Evolutionary conservation across 2,888 invertebrate species (phyloP).

Genomic region (Patella ulyssiponensis): DNA sequence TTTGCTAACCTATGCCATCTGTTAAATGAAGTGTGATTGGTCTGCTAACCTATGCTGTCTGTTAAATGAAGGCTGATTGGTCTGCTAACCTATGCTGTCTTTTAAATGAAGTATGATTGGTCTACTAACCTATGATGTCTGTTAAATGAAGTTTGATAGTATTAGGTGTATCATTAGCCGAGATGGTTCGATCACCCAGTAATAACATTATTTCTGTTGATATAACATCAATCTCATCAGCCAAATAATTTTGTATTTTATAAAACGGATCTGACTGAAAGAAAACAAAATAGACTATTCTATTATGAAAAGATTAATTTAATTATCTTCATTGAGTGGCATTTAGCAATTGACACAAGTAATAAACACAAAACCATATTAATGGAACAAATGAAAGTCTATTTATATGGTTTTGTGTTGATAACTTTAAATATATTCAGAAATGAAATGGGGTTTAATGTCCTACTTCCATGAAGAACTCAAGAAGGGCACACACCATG

Average conservation of each 20-base stretch:
- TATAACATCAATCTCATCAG: background rate
- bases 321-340: too few species aligned
- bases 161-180: background rate
- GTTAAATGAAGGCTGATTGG: background rate
- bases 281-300: too few species aligned
- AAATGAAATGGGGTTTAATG: too few species aligned
- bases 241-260: background rate
- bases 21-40: background rate
- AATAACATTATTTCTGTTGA: constrained; percentile 8
- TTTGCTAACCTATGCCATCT: background rate
- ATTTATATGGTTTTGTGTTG: too few species aligned
- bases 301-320: too few species aligned
- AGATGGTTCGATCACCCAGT: constrained; percentile 9
- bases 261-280: background rate
- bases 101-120: background rate
- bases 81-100: background rate
- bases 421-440: too few species aligned
- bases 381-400: too few species aligned
- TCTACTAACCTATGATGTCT: background rate
- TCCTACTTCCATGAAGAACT: too few species aligned
- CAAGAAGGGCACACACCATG: too few species aligned
- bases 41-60: background rate
- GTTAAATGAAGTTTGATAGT: background rate
- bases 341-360: too few species aligned
- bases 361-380: too few species aligned